Evolutionary conservation across 2,113 vertebrate species (phyloP).

Genomic region (Euleptes europaea): DNA sequence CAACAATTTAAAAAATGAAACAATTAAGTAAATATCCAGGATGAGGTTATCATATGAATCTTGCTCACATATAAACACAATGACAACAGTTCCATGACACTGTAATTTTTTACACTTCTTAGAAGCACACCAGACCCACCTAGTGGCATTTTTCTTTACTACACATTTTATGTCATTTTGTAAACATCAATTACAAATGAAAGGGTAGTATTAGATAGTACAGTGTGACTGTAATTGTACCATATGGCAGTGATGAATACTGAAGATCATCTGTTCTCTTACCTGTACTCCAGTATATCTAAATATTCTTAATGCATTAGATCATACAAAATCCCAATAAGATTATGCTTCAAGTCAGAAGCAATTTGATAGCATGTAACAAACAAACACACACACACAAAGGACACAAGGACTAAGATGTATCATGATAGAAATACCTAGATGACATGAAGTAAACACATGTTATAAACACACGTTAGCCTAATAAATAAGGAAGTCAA

Average conservation of each 20-base stretch:
- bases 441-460: not conserved
- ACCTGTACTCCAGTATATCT: not conserved
- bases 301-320: not conserved
- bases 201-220: not conserved
- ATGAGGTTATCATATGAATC: not conserved
- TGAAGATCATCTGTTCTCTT: not conserved
- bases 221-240: not conserved
- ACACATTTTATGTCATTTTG: constrained; percentile 36
- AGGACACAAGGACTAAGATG: not conserved
- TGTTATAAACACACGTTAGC: not conserved
- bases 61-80: not conserved
- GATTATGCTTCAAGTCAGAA: not conserved
- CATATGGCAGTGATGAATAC: not conserved
- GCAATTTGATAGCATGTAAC: no score
- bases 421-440: not conserved
- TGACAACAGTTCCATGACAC: accelerated
- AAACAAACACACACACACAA: no score
- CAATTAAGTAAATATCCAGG: not conserved
- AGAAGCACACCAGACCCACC: constrained; percentile 76
- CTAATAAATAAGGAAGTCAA: not conserved
- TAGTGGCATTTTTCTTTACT: constrained; percentile 74
- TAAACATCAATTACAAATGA: not conserved
- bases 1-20: constrained; percentile 1
- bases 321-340: not conserved
- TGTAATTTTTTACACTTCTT: not conserved